Percentiles rank a stretch among this genome's conserved stretches.
phyloP scores from a whole-genome alignment of 2,113 vertebrate genomes.

The Hippocampus comes region DNA sequence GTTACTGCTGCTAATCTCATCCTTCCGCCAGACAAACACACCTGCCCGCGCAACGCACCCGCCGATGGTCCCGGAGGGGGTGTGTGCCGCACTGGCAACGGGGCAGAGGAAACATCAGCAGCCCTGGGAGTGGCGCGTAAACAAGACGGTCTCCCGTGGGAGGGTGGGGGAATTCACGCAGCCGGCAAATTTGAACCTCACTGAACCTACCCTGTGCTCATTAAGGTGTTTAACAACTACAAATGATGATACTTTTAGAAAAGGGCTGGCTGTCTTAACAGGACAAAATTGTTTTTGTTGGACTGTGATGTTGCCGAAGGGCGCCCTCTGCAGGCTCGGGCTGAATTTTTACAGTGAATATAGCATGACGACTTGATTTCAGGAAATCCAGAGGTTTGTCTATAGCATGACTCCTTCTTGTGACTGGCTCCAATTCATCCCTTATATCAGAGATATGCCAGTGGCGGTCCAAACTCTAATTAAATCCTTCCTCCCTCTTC shows the following conservation, averaged over 20 bases:
- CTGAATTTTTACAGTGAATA: background rate
- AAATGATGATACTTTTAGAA: background rate
- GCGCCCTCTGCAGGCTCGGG: constrained; percentile 58
- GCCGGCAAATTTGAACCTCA: constrained; percentile 2
- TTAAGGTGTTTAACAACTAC: background rate
- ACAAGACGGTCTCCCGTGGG: constrained; percentile 63
- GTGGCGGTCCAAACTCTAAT: too few species aligned
- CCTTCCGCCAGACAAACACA: constrained; percentile 63
- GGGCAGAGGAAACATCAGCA: constrained; percentile 59
- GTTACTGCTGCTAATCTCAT: constrained; percentile 57
- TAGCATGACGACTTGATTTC: background rate
- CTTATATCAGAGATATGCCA: too few species aligned
- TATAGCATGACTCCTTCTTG: too few species aligned
- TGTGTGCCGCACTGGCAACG: constrained; percentile 39
- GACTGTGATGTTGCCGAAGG: constrained; percentile 14
- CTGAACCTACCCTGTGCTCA: background rate
- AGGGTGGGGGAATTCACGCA: constrained; percentile 8
- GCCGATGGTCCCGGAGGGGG: background rate
- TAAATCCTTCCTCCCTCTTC: background rate
- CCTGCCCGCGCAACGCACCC: constrained; percentile 38
- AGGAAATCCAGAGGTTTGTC: background rate
- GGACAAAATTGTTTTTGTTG: background rate
- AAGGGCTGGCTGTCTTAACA: background rate
- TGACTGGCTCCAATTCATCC: too few species aligned
- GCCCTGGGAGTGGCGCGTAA: constrained; percentile 55